Evolutionary conservation across 2,113 vertebrate genomes (phyloP).

Genomic region (Hyaena hyaena): DNA sequence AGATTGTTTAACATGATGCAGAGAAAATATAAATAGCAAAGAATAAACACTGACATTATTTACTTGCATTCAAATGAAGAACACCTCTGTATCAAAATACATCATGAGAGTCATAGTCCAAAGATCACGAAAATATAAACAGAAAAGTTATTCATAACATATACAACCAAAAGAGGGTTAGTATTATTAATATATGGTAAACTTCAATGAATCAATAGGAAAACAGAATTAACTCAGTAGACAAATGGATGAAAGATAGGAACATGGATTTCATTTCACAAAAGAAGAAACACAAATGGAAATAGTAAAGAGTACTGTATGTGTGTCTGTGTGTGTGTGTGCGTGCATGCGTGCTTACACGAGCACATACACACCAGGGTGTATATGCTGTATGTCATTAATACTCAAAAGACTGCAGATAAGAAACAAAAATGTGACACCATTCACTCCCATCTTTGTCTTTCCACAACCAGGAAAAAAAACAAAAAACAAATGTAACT

Average conservation of each 20-base stretch:
- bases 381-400: not conserved
- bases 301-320: not conserved
- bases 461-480: not conserved
- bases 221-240: not conserved
- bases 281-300: not conserved
- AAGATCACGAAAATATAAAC: slow-evolving; percentile 27
- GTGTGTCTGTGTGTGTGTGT: not conserved
- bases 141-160: not conserved
- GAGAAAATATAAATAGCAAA: not conserved
- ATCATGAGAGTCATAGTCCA: not conserved
- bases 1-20: not conserved
- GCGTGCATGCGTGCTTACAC: too few relatives aligned
- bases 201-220: not conserved
- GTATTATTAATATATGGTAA: not conserved
- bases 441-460: not conserved
- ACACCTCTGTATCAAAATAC: not conserved
- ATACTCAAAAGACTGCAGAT: not conserved
- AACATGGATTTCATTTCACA: not conserved
- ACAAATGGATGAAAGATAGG: not conserved
- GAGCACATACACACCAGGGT: not conserved
- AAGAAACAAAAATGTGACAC: not conserved
- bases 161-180: not conserved
- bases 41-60: not conserved
- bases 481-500: not conserved
- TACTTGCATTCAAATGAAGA: not conserved